Evolutionary conservation across 2,888 invertebrate species (phyloP).

Genomic region (Eupithecia vulgata): DNA sequence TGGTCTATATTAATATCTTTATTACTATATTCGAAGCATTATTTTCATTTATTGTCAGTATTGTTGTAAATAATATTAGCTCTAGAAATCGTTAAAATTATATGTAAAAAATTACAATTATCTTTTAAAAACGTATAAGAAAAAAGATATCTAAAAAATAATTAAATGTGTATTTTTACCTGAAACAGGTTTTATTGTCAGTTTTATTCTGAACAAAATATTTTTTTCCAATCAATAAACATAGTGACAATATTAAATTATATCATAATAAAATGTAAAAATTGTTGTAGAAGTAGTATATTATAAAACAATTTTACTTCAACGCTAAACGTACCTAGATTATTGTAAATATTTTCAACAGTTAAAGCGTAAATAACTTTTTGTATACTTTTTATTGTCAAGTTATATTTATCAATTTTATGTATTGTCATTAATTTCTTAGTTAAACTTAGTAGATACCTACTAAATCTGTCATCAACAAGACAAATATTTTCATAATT

Average conservation of each 20-base stretch:
- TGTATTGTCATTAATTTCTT: neutral
- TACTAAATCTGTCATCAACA: neutral
- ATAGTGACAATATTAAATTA: neutral
- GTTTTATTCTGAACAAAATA: neutral
- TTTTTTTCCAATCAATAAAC: neutral
- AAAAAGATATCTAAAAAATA: neutral
- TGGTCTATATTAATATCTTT: conserved; percentile 9
- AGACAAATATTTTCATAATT: neutral
- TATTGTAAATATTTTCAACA: conserved; percentile 12
- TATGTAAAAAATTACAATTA: neutral
- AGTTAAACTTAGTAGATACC: too few relatives aligned
- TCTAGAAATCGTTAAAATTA: neutral
- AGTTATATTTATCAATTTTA: conserved; percentile 10
- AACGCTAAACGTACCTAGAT: conserved; percentile 3
- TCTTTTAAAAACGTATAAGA: neutral
- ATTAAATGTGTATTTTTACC: neutral
- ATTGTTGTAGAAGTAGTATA: neutral
- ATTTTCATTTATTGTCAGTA: conserved; percentile 21
- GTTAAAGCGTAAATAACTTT: conserved; percentile 12
- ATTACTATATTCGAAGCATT: conserved; percentile 15
- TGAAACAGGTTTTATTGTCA: neutral
- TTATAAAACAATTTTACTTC: conserved; percentile 13
- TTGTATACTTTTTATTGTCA: conserved; percentile 30
- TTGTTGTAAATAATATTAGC: conserved; percentile 1
- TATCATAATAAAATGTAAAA: neutral